Evolutionary conservation across 2,888 invertebrate species (phyloP).

Genomic region (Lochmaea crataegi): DNA sequence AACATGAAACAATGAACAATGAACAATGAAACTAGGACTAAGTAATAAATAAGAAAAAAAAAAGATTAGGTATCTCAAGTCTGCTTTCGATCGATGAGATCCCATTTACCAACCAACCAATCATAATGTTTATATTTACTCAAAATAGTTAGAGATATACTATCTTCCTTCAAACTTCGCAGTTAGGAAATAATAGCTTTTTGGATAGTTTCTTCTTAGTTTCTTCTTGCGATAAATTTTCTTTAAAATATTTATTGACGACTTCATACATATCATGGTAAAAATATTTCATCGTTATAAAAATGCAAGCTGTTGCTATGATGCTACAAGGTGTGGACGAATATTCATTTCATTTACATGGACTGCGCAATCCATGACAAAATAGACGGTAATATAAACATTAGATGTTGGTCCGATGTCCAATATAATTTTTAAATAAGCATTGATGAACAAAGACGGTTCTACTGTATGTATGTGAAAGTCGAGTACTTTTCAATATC

Average conservation of each 20-base stretch:
- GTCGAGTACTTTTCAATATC: constrained; percentile 25
- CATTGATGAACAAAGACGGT: constrained; percentile 24
- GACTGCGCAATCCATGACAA: constrained; percentile 19
- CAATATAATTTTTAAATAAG: constrained; percentile 13
- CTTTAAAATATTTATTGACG: constrained; percentile 15
- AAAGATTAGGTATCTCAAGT: neutral
- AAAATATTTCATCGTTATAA: constrained; percentile 20
- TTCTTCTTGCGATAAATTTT: neutral
- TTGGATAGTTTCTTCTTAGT: constrained; percentile 4
- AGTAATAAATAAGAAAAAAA: neutral
- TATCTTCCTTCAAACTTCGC: neutral
- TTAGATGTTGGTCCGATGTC: constrained; percentile 11
- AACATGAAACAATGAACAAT: no score
- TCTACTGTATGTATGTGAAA: constrained; percentile 26
- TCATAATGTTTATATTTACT: constrained; percentile 8
- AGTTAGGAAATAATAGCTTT: neutral
- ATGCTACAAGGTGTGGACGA: constrained; percentile 10
- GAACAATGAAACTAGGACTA: no score
- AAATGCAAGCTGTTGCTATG: constrained; percentile 20
- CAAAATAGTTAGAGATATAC: neutral
- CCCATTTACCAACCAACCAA: neutral
- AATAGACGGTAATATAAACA: constrained; percentile 10
- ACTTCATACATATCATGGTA: constrained; percentile 8
- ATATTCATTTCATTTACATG: constrained; percentile 22
- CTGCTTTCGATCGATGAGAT: neutral